These are phyloP conservation scores for Microtus pennsylvanicus DNA, from an alignment of 2,113 vertebrate species.

Conservation along the genomic window DNA sequence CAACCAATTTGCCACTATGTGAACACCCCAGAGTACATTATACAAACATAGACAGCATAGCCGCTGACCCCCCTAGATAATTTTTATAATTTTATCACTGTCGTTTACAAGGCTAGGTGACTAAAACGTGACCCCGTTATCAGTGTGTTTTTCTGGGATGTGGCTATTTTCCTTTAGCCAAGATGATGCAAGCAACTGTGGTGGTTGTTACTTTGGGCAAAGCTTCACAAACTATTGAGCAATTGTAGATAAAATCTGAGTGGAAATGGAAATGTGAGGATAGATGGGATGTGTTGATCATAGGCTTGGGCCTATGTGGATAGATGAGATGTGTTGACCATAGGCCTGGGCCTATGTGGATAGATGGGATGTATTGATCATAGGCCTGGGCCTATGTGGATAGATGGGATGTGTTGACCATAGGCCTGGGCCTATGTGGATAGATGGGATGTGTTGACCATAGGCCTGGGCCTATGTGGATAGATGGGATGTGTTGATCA, in stretches of 20 bases:
- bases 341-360: no score
- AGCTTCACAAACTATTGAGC: neutral
- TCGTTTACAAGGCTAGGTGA: neutral
- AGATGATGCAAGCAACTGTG: neutral
- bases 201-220: neutral
- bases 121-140: neutral
- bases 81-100: neutral
- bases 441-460: no score
- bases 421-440: no score
- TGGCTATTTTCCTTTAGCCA: neutral
- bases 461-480: no score
- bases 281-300: rapidly evolving
- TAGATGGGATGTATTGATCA: rapidly evolving
- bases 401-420: no score
- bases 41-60: neutral
- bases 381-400: neutral
- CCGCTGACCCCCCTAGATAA: neutral
- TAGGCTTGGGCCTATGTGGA: neutral
- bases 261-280: no score
- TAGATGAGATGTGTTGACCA: no score
- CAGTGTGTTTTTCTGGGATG: neutral
- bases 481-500: no score
- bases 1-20: no score
- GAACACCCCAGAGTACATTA: neutral
- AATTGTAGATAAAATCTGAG: rapidly evolving